These are phyloP conservation scores for Narcine bancroftii DNA, from an alignment of 2,113 vertebrate genomes.

Conservation along the genomic window DNA sequence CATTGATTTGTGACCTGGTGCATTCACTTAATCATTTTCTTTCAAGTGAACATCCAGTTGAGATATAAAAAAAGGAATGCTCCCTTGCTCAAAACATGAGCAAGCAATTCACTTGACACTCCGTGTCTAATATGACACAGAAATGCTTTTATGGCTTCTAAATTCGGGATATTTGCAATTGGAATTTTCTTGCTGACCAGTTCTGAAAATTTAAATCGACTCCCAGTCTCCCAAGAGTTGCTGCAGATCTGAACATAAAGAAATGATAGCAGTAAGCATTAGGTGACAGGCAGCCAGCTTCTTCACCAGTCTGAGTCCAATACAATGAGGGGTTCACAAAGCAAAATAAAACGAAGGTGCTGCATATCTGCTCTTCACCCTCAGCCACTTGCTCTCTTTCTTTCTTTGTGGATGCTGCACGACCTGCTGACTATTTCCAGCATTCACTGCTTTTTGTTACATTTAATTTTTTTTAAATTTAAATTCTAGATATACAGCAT, in stretches of 20 bases:
- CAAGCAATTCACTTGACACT: slow-evolving; percentile 8
- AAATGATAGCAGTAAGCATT: background rate
- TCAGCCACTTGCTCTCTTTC: no score
- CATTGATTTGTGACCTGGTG: slow-evolving; percentile 20
- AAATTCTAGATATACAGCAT: no score
- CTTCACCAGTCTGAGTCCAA: background rate
- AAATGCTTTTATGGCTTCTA: background rate
- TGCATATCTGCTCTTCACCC: no score
- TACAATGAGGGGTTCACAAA: background rate
- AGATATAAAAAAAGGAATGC: background rate
- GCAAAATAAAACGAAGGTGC: no score
- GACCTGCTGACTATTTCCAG: no score
- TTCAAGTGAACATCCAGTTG: slow-evolving; percentile 18
- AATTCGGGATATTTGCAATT: background rate
- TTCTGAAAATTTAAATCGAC: background rate
- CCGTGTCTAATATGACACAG: slow-evolving; percentile 22
- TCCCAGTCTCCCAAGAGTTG: background rate
- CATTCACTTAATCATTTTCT: slow-evolving; percentile 33
- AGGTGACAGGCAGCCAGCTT: background rate
- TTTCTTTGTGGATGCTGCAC: no score
- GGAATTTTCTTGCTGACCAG: background rate
- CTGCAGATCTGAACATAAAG: background rate
- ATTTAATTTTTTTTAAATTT: no score
- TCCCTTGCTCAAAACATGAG: background rate
- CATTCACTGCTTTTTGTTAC: no score